These are phyloP conservation scores for Microctonus aethiopoides DNA, from an alignment of 2,888 invertebrate genomes.

Conservation along the genomic window DNA sequence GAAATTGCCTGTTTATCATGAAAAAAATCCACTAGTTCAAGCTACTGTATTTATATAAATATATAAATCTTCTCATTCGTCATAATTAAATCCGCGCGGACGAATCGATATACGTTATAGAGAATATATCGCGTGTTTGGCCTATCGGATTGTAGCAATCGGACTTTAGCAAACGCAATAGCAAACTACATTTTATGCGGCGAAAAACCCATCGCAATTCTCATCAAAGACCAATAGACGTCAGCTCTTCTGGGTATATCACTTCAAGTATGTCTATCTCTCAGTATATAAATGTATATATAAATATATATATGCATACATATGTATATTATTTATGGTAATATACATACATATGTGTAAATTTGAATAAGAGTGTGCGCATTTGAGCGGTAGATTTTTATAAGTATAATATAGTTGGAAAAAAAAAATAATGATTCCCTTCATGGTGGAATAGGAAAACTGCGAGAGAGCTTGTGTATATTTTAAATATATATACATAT, in stretches of 20 bases:
- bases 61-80: constrained; percentile 29
- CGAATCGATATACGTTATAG: constrained; percentile 18
- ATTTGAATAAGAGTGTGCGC: no score
- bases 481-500: no score
- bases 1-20: constrained; percentile 31
- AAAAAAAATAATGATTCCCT: no score
- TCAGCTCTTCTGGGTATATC: not conserved
- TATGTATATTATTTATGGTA: not conserved
- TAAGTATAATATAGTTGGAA: no score
- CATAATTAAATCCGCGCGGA: constrained; percentile 35
- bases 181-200: not conserved
- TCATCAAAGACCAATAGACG: constrained; percentile 18
- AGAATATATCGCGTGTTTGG: constrained; percentile 26
- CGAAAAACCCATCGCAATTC: constrained; percentile 12
- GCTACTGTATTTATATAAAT: constrained; percentile 25
- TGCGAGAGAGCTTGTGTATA: no score
- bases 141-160: constrained; percentile 27
- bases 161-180: constrained; percentile 17
- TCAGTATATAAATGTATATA: not conserved
- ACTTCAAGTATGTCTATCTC: not conserved
- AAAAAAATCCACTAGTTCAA: constrained; percentile 15
- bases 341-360: not conserved
- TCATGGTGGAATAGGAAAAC: no score
- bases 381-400: no score
- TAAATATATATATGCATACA: not conserved